Base-by-base conservation (phyloP, 2,888 invertebrate genomes). In the Carterocephalus palaemon region DNA sequence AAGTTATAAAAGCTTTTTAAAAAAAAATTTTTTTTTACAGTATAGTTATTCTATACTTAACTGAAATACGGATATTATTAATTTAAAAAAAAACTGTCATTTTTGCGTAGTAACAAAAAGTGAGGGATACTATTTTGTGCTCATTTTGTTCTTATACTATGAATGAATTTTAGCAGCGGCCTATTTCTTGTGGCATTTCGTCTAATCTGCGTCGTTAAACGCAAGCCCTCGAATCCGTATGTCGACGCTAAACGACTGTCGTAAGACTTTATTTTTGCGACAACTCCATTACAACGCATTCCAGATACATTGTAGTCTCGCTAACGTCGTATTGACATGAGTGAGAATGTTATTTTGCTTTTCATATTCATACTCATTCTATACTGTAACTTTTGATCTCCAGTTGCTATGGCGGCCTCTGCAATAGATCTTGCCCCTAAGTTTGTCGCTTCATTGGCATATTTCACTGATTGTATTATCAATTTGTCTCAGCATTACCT, bases 251-350 rank as follows among this genome's bases (percentile, higher is more conserved):
- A 45, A 37, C 28, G 36, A 37, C 37, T 37, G 29, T 29, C 29
- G 37, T 37, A 37, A 31, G 23, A 36, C 34, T 43, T 43, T 43
- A 43, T 45, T 45, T 45, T 31, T 24, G 45, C 29, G 23, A 37
- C 36, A 24, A 24, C 19, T 43, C 45, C 37, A 45, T 45, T 45
- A 45, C 37, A 37, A 8, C 17, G 23, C 28, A 36, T 22, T 37
- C 31, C 45, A 45, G 45, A 37, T 45, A 37, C 31, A 31, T 24
- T 43, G 28, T 19, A 13, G 22, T 32, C 7, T 31, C 23, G 22
- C 31, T 31, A 22, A 32, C 23, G 24, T 17, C 5, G n/a, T 26
- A 24, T 32, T n/a, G n/a, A n/a, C n/a, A n/a, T n/a, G n/a, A n/a
- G n/a, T n/a, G n/a, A 12, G 16, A 29, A 29, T 1, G 16, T 8